These are phyloP conservation scores for Mustelus asterias DNA, from an alignment of 2,113 vertebrate species.

Conservation along the genomic window DNA sequence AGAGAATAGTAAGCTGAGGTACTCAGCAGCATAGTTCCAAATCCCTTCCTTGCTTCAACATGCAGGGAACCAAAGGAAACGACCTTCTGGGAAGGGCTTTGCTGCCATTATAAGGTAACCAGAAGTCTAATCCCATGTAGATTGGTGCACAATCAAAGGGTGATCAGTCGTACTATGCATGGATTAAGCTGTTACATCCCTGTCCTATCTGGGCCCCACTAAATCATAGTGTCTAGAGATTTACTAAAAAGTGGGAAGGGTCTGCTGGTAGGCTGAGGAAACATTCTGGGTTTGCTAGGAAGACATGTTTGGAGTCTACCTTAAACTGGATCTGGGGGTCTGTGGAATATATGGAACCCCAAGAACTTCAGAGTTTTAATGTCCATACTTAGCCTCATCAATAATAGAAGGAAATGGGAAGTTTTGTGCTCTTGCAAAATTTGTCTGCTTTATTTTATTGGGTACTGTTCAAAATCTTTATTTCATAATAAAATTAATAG, in stretches of 20 bases:
- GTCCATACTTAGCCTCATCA: background rate
- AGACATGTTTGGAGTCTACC: background rate
- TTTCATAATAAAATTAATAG: background rate
- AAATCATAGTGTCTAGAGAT: background rate
- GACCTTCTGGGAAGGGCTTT: background rate
- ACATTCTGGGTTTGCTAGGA: background rate
- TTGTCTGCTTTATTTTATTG: background rate
- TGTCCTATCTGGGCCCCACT: background rate
- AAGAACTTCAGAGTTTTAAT: background rate
- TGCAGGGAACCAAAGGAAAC: background rate
- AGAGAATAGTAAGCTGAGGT: background rate
- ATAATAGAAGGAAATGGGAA: background rate
- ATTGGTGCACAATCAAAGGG: background rate
- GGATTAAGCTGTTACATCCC: background rate
- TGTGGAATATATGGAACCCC: background rate
- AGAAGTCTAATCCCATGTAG: background rate
- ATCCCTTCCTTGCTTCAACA: background rate
- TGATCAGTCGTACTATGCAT: background rate
- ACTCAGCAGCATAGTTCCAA: background rate
- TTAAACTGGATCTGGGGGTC: background rate
- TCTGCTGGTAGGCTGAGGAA: background rate
- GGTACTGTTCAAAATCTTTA: background rate
- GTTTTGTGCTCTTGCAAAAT: background rate
- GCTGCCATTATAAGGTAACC: background rate
- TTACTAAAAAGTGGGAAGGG: background rate